Evolutionary conservation across 2,797 vertebrate species (phyloP).

Genomic region (Eremophila alpestris): DNA sequence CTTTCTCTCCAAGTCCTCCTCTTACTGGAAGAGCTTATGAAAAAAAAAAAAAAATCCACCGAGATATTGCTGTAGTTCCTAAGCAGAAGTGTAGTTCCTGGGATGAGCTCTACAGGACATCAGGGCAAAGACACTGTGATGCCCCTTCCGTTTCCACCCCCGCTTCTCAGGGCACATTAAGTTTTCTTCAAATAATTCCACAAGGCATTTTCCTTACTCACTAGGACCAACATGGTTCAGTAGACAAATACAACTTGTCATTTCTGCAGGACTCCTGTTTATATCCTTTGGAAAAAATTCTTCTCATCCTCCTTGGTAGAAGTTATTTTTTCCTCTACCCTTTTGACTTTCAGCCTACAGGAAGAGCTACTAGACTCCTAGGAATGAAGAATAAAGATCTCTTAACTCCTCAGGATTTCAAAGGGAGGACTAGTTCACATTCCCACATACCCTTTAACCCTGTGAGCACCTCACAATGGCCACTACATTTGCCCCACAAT

Average conservation of each 20-base stretch:
- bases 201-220: slow-evolving; percentile 44
- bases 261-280: slow-evolving; percentile 28
- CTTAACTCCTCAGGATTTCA: background rate
- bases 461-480: background rate
- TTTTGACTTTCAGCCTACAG: background rate
- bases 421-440: background rate
- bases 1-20: background rate
- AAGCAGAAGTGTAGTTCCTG: background rate
- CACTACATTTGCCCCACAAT: background rate
- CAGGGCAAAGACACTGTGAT: background rate
- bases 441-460: background rate
- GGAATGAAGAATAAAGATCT: background rate
- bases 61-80: background rate
- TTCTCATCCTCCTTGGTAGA: background rate
- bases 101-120: background rate
- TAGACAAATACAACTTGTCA: slow-evolving; percentile 26
- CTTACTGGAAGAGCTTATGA: background rate
- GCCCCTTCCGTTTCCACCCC: background rate
- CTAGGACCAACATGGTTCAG: background rate
- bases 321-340: background rate
- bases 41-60: background rate
- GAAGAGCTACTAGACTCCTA: background rate
- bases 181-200: slow-evolving; percentile 23
- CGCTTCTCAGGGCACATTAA: background rate
- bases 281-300: background rate